Conservation (phyloP, 2,888 invertebrate species). For the Plagiodera versicolora region DNA sequence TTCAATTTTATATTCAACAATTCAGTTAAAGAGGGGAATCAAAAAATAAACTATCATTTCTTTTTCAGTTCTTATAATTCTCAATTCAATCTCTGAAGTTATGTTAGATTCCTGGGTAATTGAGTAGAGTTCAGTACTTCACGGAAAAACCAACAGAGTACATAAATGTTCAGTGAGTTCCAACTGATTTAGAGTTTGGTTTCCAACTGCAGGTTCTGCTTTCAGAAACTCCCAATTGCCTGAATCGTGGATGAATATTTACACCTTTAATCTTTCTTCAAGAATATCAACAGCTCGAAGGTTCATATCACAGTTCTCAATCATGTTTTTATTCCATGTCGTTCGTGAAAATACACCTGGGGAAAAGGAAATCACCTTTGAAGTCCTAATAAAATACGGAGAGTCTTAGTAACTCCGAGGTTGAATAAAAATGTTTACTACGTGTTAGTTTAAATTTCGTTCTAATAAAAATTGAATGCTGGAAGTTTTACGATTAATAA, state of each 20-base stretch:
- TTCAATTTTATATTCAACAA: too few relatives aligned
- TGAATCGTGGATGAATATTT: not conserved
- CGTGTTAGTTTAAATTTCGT: slow-evolving; percentile 23
- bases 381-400: slow-evolving; percentile 13
- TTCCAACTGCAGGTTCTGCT: too few relatives aligned
- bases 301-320: slow-evolving; percentile 15
- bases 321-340: slow-evolving; percentile 20
- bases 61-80: too few relatives aligned
- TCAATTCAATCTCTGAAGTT: too few relatives aligned
- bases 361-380: slow-evolving; percentile 9
- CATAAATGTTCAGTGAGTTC: too few relatives aligned
- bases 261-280: not conserved
- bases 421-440: slow-evolving; percentile 23
- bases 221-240: too few relatives aligned
- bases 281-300: not conserved
- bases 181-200: too few relatives aligned
- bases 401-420: slow-evolving; percentile 12
- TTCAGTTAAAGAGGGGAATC: too few relatives aligned
- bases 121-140: too few relatives aligned
- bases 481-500: slow-evolving; percentile 10
- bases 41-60: too few relatives aligned
- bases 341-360: slow-evolving; percentile 15
- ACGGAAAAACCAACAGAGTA: too few relatives aligned
- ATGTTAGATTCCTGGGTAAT: too few relatives aligned
- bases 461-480: slow-evolving; percentile 18